Evolutionary conservation across 2,888 invertebrate species (phyloP).

Genomic region (Aromia moschata): DNA sequence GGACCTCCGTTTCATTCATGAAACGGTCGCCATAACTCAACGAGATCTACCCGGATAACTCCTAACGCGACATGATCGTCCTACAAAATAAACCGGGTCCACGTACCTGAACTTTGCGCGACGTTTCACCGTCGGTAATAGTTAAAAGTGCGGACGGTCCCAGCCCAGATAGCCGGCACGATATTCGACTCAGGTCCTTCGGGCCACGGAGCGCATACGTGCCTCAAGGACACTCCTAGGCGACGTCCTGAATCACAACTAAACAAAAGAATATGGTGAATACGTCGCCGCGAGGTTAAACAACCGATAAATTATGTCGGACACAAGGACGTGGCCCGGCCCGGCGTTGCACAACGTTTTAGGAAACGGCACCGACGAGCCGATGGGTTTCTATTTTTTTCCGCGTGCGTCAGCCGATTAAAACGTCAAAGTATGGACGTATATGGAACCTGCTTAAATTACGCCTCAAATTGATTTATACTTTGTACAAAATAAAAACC

Average conservation of each 20-base stretch:
- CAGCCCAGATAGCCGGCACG: constrained; percentile 30
- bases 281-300: constrained; percentile 17
- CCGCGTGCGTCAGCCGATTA: background rate
- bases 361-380: background rate
- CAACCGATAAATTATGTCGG: constrained; percentile 20
- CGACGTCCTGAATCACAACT: constrained; percentile 16
- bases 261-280: constrained; percentile 11
- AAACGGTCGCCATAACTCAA: constrained; percentile 1
- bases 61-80: constrained; percentile 10
- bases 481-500: no score
- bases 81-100: constrained; percentile 27
- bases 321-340: constrained; percentile 21
- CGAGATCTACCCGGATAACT: constrained; percentile 9
- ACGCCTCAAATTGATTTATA: no score
- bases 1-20: constrained; percentile 21
- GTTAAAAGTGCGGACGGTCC: constrained; percentile 39
- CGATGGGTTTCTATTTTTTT: background rate
- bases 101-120: constrained; percentile 39
- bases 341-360: constrained; percentile 8
- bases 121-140: constrained; percentile 32
- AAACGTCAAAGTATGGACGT: background rate
- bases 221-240: constrained; percentile 29
- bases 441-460: no score
- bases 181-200: constrained; percentile 29
- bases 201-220: constrained; percentile 25